These are phyloP conservation scores for Lasioglossum baleicum DNA, from an alignment of 1,140 invertebrate genomes.

Conservation along the genomic window DNA sequence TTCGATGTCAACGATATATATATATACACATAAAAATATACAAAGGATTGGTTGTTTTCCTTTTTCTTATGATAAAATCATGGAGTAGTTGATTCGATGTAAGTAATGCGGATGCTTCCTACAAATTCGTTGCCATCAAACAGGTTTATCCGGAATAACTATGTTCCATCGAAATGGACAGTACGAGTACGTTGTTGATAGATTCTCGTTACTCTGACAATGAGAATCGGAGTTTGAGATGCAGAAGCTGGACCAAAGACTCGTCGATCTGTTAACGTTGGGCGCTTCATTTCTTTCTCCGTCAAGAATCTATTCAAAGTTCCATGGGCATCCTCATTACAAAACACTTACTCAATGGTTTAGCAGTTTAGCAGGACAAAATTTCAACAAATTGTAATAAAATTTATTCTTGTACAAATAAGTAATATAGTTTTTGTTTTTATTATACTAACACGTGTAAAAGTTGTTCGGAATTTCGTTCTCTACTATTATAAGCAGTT, in stretches of 20 bases:
- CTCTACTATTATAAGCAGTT: background rate
- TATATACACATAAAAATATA: background rate
- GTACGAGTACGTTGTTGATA: background rate
- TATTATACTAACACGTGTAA: constrained; percentile 26
- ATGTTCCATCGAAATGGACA: background rate
- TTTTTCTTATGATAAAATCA: background rate
- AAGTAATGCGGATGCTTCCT: constrained; percentile 41
- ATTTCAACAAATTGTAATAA: constrained; percentile 45
- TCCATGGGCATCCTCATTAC: constrained; percentile 37
- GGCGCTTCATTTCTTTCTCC: no score
- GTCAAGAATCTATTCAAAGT: background rate
- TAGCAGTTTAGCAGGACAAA: constrained; percentile 18
- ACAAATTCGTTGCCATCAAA: background rate
- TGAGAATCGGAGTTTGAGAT: background rate
- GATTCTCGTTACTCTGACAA: background rate
- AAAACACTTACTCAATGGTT: constrained; percentile 21
- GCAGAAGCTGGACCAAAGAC: background rate
- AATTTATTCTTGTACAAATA: constrained; percentile 44
- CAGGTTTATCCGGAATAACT: background rate
- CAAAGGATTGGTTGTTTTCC: constrained; percentile 18
- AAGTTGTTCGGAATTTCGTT: constrained; percentile 10
- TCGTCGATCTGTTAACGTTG: background rate
- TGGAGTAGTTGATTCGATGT: constrained; percentile 22
- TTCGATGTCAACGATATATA: background rate
- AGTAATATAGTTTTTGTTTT: constrained; percentile 33